These are phyloP conservation scores for Misgurnus anguillicaudatus DNA, from an alignment of 2,113 vertebrate species.

Conservation along the genomic window DNA sequence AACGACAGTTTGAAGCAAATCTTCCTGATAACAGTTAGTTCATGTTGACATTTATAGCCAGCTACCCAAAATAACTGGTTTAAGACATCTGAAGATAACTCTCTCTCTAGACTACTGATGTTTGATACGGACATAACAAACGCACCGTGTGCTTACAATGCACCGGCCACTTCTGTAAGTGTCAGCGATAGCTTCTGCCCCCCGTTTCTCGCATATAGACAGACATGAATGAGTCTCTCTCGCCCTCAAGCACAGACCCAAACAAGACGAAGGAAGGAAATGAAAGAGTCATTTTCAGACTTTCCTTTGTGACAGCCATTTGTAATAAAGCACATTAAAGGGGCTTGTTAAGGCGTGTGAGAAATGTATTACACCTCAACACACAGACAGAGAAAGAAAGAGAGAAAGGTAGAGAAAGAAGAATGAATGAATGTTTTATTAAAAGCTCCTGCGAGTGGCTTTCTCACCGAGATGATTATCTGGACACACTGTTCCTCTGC, in stretches of 20 bases:
- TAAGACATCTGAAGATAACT: too few relatives aligned
- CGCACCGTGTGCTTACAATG: too few relatives aligned
- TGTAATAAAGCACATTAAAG: slow-evolving; percentile 6
- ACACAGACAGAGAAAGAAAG: neutral
- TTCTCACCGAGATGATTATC: slow-evolving; percentile 60
- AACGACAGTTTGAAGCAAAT: too few relatives aligned
- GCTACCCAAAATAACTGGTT: too few relatives aligned
- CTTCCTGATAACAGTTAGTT: too few relatives aligned
- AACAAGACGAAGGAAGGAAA: neutral
- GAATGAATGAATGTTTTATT: slow-evolving; percentile 37
- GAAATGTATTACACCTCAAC: neutral
- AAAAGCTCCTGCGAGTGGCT: slow-evolving; percentile 47
- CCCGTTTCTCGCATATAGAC: neutral
- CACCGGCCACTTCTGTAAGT: too few relatives aligned
- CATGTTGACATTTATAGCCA: too few relatives aligned
- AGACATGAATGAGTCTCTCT: neutral
- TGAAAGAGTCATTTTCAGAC: neutral
- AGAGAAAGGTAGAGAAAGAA: neutral
- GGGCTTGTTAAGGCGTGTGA: neutral
- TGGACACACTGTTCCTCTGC: slow-evolving; percentile 37
- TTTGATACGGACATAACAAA: too few relatives aligned
- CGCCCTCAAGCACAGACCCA: neutral
- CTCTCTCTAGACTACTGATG: too few relatives aligned
- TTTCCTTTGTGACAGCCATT: neutral
- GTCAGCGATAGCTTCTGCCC: neutral